These are phyloP conservation scores for Pangasius krempfi DNA, from an alignment of 2,797 vertebrate species.

Conservation along the genomic window DNA sequence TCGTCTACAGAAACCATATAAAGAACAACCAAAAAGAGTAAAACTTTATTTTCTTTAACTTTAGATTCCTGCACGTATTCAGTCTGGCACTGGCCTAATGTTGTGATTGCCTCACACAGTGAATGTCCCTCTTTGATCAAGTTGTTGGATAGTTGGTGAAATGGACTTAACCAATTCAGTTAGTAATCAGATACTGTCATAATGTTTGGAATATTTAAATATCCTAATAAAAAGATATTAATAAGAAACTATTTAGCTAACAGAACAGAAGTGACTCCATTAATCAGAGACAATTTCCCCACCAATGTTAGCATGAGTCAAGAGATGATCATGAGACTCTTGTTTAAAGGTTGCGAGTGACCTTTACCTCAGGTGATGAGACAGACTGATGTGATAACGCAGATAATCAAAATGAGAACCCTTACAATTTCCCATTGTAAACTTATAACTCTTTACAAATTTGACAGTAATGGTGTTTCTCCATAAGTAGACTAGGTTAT, in stretches of 20 bases:
- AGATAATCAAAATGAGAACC: not conserved
- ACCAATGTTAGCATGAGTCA: not conserved
- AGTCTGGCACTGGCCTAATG: not conserved
- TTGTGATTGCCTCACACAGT: not conserved
- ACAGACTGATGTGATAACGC: not conserved
- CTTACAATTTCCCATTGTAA: not conserved
- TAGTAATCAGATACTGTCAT: not conserved
- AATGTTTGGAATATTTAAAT: not conserved
- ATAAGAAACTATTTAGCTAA: not conserved
- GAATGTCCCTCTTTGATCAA: not conserved
- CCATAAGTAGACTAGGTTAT: not conserved
- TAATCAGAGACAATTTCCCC: not conserved
- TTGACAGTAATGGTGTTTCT: not conserved
- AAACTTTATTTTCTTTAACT: not conserved
- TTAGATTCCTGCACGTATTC: slow-evolving; percentile 7
- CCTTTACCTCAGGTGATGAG: not conserved
- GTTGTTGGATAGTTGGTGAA: not conserved
- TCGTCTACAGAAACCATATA: slow-evolving; percentile 68
- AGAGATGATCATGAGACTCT: not conserved
- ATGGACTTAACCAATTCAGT: not conserved
- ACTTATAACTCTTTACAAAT: not conserved
- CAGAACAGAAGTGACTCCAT: not conserved
- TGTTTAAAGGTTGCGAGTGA: not conserved
- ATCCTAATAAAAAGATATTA: not conserved
- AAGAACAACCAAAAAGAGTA: slow-evolving; percentile 74